Percentiles rank a stretch among this genome's conserved stretches.
Evolutionary conservation across 2,113 vertebrate species (phyloP).

Genomic region (Salvelinus sp.): DNA sequence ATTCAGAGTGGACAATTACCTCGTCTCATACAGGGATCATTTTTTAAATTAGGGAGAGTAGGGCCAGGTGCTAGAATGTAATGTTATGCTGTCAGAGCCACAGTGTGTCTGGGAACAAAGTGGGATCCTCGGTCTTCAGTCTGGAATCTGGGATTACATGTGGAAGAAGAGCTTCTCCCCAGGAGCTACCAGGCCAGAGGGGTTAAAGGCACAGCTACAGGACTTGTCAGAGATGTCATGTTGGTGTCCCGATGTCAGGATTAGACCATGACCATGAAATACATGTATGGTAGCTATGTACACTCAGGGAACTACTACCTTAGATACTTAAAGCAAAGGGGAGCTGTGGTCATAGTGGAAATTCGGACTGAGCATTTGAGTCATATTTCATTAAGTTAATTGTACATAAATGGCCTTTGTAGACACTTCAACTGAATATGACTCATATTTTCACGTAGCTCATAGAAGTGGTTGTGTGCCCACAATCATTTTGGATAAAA

Average conservation of each 20-base stretch:
- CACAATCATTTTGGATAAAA: too few relatives aligned
- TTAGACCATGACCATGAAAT: slow-evolving; percentile 34
- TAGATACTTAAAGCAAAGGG: not conserved
- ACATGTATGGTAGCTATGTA: slow-evolving; percentile 5
- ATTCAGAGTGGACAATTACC: slow-evolving; percentile 30
- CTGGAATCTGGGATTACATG: slow-evolving; percentile 8
- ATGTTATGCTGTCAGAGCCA: slow-evolving; percentile 26
- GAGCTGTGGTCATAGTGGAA: not conserved
- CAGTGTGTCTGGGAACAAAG: slow-evolving; percentile 32
- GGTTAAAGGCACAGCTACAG: slow-evolving; percentile 42
- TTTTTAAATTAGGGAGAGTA: slow-evolving; percentile 14
- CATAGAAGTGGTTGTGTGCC: too few relatives aligned
- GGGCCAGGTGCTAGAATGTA: slow-evolving; percentile 27
- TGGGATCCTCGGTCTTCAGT: not conserved
- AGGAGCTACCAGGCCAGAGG: slow-evolving; percentile 10
- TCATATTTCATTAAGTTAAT: not conserved
- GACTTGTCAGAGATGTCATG: slow-evolving; percentile 14
- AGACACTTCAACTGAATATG: too few relatives aligned
- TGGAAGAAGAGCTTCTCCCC: slow-evolving; percentile 30
- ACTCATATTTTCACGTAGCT: too few relatives aligned
- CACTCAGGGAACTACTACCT: not conserved
- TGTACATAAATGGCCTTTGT: not conserved
- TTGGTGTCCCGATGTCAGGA: slow-evolving; percentile 24
- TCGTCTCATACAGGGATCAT: not conserved
- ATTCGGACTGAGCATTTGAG: not conserved